Conservation (phyloP, 2,113 vertebrate genomes). For the Entelurus aequoreus region DNA sequence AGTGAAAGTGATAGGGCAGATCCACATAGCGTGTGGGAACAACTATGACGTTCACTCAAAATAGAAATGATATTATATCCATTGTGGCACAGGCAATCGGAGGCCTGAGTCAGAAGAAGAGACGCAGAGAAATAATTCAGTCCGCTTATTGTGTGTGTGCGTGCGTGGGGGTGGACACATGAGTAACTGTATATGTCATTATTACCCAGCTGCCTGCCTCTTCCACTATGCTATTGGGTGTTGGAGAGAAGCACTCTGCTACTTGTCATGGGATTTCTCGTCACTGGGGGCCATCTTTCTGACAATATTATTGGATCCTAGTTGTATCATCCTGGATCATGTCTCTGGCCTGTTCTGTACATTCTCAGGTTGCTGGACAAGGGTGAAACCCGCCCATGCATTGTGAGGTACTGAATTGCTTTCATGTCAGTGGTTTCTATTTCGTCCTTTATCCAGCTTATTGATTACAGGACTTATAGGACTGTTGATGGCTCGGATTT, state of each 20-base stretch:
- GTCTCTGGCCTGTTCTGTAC: too few species aligned
- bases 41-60: constrained; percentile 37
- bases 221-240: constrained; percentile 29
- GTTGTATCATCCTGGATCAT: too few species aligned
- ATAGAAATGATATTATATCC: constrained; percentile 50
- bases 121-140: neutral
- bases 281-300: too few species aligned
- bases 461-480: too few species aligned
- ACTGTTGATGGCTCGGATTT: too few species aligned
- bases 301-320: too few species aligned
- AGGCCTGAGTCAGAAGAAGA: neutral
- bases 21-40: constrained; percentile 48
- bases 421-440: too few species aligned
- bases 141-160: neutral
- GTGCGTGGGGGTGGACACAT: neutral
- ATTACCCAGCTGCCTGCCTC: constrained; percentile 20
- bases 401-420: too few species aligned
- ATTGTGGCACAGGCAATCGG: constrained; percentile 23
- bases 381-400: too few species aligned
- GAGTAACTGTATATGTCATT: constrained; percentile 15
- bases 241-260: neutral
- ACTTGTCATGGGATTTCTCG: too few species aligned
- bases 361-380: too few species aligned
- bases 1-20: constrained; percentile 55
- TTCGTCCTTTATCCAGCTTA: too few species aligned